Conservation (phyloP, 53 echinoderm and acorn worm species). For the Stichopus horrens region DNA sequence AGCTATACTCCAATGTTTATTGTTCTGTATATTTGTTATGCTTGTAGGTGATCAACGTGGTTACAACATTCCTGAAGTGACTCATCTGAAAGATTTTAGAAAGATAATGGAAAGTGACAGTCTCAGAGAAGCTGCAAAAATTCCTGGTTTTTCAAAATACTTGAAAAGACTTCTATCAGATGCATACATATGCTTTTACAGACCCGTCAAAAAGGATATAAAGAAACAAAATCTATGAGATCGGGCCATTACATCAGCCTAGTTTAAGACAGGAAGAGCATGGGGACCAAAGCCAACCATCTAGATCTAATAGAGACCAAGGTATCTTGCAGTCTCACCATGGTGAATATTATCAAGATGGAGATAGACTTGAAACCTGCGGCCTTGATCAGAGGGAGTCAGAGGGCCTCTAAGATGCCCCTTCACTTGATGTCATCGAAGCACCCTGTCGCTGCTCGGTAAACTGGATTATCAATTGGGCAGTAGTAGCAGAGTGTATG, state of each 20-base stretch:
- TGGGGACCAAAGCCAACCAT: background rate
- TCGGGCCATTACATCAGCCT: background rate
- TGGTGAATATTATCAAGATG: too few relatives aligned
- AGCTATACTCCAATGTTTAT: too few relatives aligned
- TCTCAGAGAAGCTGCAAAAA: slow-evolving; percentile 49
- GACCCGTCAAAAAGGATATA: slow-evolving; percentile 23
- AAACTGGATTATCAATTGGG: background rate
- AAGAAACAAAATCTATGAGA: background rate
- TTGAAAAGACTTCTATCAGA: slow-evolving; percentile 71
- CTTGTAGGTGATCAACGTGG: slow-evolving; percentile 44
- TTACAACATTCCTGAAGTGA: slow-evolving; percentile 84
- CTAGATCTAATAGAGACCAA: background rate
- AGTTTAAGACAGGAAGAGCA: background rate
- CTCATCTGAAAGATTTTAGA: slow-evolving; percentile 66
- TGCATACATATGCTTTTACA: slow-evolving; percentile 91
- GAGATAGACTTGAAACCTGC: too few relatives aligned
- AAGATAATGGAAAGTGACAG: slow-evolving; percentile 43
- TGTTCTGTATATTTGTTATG: background rate
- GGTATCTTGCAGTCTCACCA: background rate
- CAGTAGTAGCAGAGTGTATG: background rate
- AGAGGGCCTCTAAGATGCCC: background rate
- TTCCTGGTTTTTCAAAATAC: slow-evolving; percentile 44
- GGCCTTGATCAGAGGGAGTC: background rate
- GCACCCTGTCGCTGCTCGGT: background rate
- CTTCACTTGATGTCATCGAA: background rate